Conservation (phyloP, 2,888 invertebrate species). For the Rhyacophila evoluta region DNA sequence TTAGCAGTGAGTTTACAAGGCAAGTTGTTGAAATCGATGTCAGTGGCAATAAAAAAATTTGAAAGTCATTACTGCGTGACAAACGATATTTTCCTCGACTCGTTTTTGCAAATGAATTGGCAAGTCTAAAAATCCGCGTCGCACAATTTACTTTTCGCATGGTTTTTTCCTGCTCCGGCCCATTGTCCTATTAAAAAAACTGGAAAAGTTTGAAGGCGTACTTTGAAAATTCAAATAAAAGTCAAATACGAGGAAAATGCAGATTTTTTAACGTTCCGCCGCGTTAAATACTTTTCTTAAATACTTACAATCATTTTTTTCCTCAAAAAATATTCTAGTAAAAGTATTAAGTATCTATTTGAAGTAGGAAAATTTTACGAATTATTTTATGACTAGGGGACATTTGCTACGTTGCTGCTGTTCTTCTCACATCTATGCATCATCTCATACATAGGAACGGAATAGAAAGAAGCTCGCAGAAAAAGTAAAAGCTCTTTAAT, state of each 20-base stretch:
- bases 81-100: not conserved
- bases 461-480: too few species aligned
- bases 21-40: not conserved
- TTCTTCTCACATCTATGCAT: too few species aligned
- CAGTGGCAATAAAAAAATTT: not conserved
- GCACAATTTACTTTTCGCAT: slow-evolving; percentile 1
- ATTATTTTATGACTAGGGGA: not conserved
- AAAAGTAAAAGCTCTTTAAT: too few species aligned
- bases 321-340: not conserved
- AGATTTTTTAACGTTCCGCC: not conserved
- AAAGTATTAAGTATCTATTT: slow-evolving; percentile 11
- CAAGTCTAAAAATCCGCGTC: not conserved
- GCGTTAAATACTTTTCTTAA: not conserved
- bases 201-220: slow-evolving; percentile 18
- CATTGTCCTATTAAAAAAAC: slow-evolving; percentile 22
- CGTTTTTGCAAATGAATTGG: not conserved
- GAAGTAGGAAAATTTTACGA: not conserved
- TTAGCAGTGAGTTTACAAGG: too few species aligned
- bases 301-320: slow-evolving; percentile 8
- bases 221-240: slow-evolving; percentile 16
- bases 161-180: not conserved
- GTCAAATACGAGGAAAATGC: slow-evolving; percentile 12
- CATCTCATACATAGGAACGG: too few species aligned
- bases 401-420: too few species aligned
- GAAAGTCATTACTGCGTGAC: not conserved